Base-by-base conservation (phyloP, 2,888 invertebrate genomes). In the Tetropium fuscum region DNA sequence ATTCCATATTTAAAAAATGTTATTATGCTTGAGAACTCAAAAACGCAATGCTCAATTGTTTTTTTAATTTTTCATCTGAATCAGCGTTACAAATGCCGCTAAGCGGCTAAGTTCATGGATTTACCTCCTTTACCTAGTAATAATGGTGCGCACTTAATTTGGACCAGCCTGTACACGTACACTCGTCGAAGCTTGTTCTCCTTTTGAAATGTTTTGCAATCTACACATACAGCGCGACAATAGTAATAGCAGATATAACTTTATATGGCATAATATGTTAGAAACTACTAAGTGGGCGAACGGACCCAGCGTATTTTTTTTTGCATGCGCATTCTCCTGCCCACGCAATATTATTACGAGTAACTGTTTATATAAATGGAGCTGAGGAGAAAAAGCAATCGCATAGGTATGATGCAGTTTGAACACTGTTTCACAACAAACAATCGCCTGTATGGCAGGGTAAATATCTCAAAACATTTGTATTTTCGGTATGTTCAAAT, bases 341-440 rank as follows among this genome's bases (percentile, higher is more conserved):
- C 48, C 34, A 56, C 56, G 56, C 56, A 30, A 22, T 22, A 32
- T 55, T 30, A 30, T 32, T 48, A 48, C 18, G 15, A 15, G 38
- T 56, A 56, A 48, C 56, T 56, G 55, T 55, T 55, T 55, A 40
- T 47, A 13, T 45, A 41, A 41, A 18, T 48, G 56, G 48, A 40
- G 27, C 20, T 20, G 11, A 13, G 7, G 15, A 8, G 6, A 6
- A 19, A 44, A 47, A 47, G 44, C 44, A 27, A 27, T 15, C 20
- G 22, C 48, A 36, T 34, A 8, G 11, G 36, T 3, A 1, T n/a
- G n/a, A n/a, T 36, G 20, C 48, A 20, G 19, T 48, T 20, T 48
- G 15, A 34, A 34, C 19, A 18, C 13, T 47, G 34, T 34, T 25
- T 20, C 13, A 10, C 15, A 48, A 34, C 36, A 36, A 48, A 48